Evolutionary conservation across 2,797 vertebrate species (phyloP), one percentile per base, ranked within the genome.

Genomic region (Myotis planiceps): DNA sequence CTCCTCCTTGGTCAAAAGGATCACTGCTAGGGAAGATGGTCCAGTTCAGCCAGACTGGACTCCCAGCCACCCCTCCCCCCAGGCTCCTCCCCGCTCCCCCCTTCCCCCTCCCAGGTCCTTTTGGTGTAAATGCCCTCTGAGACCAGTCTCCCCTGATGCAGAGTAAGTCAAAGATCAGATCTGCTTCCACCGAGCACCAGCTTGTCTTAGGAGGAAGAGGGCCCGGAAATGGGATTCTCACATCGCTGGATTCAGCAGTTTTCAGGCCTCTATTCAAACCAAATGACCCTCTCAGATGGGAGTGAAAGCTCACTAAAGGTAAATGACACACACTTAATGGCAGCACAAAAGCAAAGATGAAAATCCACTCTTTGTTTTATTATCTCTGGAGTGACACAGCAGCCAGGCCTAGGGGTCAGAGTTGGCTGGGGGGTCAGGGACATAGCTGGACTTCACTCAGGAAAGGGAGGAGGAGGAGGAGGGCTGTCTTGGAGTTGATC

Each of bases 361-460:
- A 87, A 79, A 65, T 29, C 78, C 39, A 25, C 34, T 82, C 85
- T 66, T 42, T 81, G 53, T 87, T 93, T 92, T 89, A 66, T 19
- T 71, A 63, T 74, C 39, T 75, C 68, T 87, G 81, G 8, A 72
- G 51, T 37, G 82, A 95, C 82, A 94, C 74, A 85, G 72, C 68
- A 69, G 85, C 45, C 55, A 29, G 63, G 39, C 34, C 49, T 13
- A 29, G 37, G 47, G 51, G 39, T 85, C 78, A 94, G 85, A 65
- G 51, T 74, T 53, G 66, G 78, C 63, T 60, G 60, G 21, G 21
- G 83, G 89, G 83, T 75, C 53, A 84, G 60, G 71, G 66, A 39
- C 5, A 5, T 29, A 89, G 83, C 27, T 71, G 69, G 45, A 88
- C 76, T 88, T 79, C 74, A 47, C 63, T 95, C 72, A 82, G 72